These are phyloP conservation scores for Pachyrhynchus sulphureomaculatus DNA, from an alignment of 1,140 invertebrate genomes.

Conservation along the genomic window DNA sequence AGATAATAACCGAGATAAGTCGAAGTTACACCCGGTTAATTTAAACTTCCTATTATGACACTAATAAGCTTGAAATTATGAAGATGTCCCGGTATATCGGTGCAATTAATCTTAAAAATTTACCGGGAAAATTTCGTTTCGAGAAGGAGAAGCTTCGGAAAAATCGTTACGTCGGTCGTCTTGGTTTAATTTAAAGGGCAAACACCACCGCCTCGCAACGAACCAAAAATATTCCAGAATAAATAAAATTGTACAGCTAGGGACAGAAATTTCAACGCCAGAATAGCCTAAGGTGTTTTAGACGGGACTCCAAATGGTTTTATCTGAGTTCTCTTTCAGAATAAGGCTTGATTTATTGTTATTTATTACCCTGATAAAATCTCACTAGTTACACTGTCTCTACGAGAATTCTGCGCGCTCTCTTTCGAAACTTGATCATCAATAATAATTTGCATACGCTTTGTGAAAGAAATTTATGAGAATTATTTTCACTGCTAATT, in stretches of 20 bases:
- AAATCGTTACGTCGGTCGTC: conserved; percentile 13
- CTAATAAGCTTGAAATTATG: conserved; percentile 23
- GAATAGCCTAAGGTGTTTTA: conserved; percentile 46
- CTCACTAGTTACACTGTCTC: conserved; percentile 43
- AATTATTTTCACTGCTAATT: background rate
- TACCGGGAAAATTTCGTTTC: conserved; percentile 14
- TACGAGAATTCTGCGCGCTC: conserved; percentile 22
- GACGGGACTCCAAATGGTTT: conserved; percentile 44
- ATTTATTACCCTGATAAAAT: conserved; percentile 44
- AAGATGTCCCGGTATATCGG: conserved; percentile 14
- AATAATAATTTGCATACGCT: conserved; percentile 32
- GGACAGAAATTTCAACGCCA: conserved; percentile 39
- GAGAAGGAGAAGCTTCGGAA: background rate
- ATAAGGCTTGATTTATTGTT: conserved; percentile 47
- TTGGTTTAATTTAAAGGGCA: conserved; percentile 38
- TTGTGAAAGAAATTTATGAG: conserved; percentile 1
- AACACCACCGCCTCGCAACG: conserved; percentile 31
- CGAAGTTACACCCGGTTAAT: background rate
- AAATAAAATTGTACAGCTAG: conserved; percentile 47
- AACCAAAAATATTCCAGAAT: conserved; percentile 42
- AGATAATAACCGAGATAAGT: background rate
- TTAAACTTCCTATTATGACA: conserved; percentile 8
- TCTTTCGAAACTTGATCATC: conserved; percentile 36
- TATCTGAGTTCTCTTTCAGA: conserved; percentile 46
- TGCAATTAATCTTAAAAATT: conserved; percentile 18